Percentiles rank a stretch among this genome's conserved stretches.
phyloP scores from a whole-genome alignment of 2,797 vertebrate genomes.

The Eospalax fontanierii region DNA sequence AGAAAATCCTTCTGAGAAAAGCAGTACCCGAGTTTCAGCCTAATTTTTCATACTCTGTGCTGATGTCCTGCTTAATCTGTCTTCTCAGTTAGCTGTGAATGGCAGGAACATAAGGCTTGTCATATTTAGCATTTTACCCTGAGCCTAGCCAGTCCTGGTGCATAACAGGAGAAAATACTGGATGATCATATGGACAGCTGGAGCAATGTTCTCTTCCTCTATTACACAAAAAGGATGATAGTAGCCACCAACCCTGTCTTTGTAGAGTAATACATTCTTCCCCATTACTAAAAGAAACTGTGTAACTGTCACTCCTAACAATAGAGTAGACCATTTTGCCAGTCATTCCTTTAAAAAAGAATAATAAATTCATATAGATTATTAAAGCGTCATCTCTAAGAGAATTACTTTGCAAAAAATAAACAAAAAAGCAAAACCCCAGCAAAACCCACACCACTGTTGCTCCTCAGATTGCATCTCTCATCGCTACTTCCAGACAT shows the following conservation, averaged over 20 bases:
- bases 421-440: too few species aligned
- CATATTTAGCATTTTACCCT: not conserved
- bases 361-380: constrained; percentile 69
- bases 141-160: not conserved
- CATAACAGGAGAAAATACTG: not conserved
- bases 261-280: constrained; percentile 8
- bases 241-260: constrained; percentile 12
- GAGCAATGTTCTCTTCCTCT: not conserved
- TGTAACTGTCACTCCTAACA: constrained; percentile 69
- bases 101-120: not conserved
- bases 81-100: not conserved
- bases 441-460: not conserved
- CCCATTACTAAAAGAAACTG: constrained; percentile 59
- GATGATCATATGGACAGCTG: not conserved
- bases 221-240: constrained; percentile 46
- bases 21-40: not conserved
- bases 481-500: constrained; percentile 5
- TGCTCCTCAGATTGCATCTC: not conserved
- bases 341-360: constrained; percentile 73
- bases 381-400: constrained; percentile 73
- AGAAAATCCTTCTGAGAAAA: not conserved
- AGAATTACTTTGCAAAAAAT: constrained; percentile 71
- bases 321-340: constrained; percentile 68
- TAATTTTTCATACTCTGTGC: not conserved
- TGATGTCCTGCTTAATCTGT: not conserved